Conservation (phyloP, 2,113 vertebrate species). For the Microtus montanus region DNA sequence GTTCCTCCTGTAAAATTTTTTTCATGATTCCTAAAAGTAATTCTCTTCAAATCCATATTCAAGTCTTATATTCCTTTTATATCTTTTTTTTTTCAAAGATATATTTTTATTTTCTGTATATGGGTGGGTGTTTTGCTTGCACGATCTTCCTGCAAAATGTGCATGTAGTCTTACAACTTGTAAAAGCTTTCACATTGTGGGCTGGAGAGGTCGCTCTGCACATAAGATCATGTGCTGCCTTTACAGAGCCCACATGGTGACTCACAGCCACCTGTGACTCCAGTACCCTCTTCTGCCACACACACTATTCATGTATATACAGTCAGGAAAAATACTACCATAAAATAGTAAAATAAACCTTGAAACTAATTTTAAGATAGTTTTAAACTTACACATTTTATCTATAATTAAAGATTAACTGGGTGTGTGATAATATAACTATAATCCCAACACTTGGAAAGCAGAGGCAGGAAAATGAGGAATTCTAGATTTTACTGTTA, state of each 20-base stretch:
- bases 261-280: background rate
- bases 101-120: background rate
- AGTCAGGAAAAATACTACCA: background rate
- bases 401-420: constrained; percentile 37
- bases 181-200: background rate
- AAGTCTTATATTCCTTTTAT: constrained; percentile 46
- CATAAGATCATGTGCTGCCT: background rate
- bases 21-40: constrained; percentile 17
- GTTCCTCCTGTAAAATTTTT: background rate
- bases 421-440: background rate
- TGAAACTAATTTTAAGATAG: background rate
- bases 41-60: constrained; percentile 42
- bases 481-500: background rate
- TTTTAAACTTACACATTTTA: background rate
- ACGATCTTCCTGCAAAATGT: background rate
- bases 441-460: background rate
- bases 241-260: background rate
- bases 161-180: background rate
- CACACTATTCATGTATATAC: background rate
- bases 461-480: background rate
- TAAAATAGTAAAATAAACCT: background rate
- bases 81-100: background rate
- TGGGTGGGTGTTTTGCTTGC: background rate
- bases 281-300: background rate
- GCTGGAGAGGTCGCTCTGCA: background rate